A percentile compares a stretch with the other conserved stretches of the same genome.
Conservation (phyloP, 2,113 vertebrate genomes). For the Ameiurus melas region DNA sequence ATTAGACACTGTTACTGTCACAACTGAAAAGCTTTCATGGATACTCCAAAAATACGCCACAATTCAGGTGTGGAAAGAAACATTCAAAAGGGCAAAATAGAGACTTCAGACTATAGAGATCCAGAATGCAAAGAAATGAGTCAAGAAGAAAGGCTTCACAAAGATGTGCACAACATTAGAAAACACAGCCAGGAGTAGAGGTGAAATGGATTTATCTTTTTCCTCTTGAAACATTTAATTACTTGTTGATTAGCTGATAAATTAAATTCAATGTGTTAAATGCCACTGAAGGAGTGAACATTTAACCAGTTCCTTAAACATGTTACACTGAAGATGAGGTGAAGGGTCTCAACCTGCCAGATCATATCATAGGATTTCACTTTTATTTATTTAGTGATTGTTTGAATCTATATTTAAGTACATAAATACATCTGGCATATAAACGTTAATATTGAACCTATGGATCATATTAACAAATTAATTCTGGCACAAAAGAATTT, state of each 20-base stretch:
- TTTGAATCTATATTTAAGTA: neutral
- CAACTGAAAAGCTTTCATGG: neutral
- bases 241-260: neutral
- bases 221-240: neutral
- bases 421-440: neutral
- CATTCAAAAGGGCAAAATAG: neutral
- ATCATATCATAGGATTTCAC: neutral
- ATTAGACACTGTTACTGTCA: neutral
- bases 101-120: neutral
- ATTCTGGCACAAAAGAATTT: neutral
- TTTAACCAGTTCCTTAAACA: neutral
- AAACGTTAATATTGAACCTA: neutral
- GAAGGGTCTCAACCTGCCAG: neutral
- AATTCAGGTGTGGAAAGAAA: neutral
- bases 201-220: neutral
- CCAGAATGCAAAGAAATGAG: neutral
- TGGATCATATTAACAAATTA: neutral
- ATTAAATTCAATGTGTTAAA: neutral
- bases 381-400: neutral
- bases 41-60: neutral
- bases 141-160: neutral
- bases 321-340: neutral
- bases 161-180: neutral
- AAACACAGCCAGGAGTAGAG: neutral
- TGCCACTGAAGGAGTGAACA: neutral